Conservation (phyloP, 1,140 invertebrate genomes). For the Sitobion miscanthi region DNA sequence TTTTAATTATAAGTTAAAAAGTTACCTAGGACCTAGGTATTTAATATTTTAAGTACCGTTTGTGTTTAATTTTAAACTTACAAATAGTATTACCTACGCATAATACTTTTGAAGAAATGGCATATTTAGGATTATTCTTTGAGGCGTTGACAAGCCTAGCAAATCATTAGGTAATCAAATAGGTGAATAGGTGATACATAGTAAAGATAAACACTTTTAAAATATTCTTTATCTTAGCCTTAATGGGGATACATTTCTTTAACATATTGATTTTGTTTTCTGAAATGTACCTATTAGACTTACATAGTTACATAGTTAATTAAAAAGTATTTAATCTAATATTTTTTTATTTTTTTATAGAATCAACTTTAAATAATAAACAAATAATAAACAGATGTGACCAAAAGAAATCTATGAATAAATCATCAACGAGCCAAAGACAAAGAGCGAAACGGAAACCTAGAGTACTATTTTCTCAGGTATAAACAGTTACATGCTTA, state of each 20-base stretch:
- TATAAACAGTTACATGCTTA: conserved; percentile 59
- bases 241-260: not conserved
- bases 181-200: no score
- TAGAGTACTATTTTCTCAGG: conserved; percentile 90
- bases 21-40: no score
- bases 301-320: not conserved
- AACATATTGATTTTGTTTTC: not conserved
- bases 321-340: not conserved
- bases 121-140: not conserved
- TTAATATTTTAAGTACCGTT: no score
- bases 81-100: no score
- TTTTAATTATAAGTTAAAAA: no score
- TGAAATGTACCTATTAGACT: not conserved
- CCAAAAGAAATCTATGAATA: conserved; percentile 9
- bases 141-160: not conserved
- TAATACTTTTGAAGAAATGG: not conserved
- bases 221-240: not conserved
- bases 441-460: conserved; percentile 84
- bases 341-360: not conserved
- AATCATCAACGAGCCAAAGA: conserved; percentile 61
- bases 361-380: conserved; percentile 2
- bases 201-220: not conserved
- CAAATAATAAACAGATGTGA: not conserved
- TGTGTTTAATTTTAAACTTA: no score
- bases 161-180: not conserved